phyloP scores from a whole-genome alignment of 2,113 vertebrate genomes.

The Indicator indicator region DNA sequence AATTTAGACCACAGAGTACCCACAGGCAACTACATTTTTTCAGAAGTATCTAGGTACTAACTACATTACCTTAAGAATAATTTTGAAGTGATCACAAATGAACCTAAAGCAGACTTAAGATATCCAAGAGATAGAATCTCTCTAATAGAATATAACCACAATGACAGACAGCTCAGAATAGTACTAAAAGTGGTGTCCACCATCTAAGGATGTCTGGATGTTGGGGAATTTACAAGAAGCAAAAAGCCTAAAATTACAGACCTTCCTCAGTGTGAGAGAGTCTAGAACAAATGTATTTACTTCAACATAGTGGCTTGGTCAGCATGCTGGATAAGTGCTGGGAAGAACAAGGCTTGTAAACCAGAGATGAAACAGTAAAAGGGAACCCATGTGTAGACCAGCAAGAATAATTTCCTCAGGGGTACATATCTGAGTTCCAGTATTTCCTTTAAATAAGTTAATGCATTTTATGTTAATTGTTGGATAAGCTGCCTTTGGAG shows the following conservation, averaged over 20 bases:
- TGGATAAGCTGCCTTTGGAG: not conserved
- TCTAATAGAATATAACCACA: not conserved
- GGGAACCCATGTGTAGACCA: not conserved
- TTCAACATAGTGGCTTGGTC: not conserved
- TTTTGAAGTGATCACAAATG: not conserved
- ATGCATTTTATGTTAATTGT: constrained; percentile 10
- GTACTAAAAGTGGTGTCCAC: not conserved
- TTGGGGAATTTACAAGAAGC: not conserved
- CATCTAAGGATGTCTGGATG: not conserved
- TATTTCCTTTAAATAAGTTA: not conserved
- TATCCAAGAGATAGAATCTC: not conserved
- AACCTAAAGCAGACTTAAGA: not conserved
- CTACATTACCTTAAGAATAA: not conserved
- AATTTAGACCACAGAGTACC: not conserved
- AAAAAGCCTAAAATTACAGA: not conserved
- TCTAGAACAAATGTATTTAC: not conserved
- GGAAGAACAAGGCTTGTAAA: not conserved
- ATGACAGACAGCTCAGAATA: not conserved
- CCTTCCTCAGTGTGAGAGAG: not conserved
- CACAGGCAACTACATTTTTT: not conserved
- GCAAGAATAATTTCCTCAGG: not conserved
- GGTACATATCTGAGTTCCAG: not conserved
- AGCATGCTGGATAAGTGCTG: not conserved
- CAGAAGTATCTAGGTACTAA: not conserved
- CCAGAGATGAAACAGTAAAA: not conserved